Evolutionary conservation across 2,888 invertebrate species (phyloP), one percentile per base, ranked within the genome.

Genomic region (Nineta flava): DNA sequence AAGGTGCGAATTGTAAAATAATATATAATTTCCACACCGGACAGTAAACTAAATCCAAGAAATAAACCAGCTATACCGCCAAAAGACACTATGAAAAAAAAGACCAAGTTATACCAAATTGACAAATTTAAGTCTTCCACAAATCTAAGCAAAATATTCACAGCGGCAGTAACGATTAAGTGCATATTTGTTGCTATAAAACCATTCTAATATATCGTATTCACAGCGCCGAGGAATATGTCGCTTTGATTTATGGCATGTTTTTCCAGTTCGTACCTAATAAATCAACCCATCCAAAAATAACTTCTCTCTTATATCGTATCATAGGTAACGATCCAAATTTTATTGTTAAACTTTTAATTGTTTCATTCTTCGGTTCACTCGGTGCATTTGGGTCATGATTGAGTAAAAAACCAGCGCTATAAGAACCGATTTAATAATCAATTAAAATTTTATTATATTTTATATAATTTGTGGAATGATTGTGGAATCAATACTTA

Each of bases 211-310:
- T 26, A 26, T 6, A 7, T n/a, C n/a, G n/a, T 26, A 7, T 26
- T 26, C 7, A 7, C 2, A 26, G 7, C 2, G 26, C 6, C 3
- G 7, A 7, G 7, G 7, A 26, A 26, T 26, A 26, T 26, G 4
- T 26, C 26, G 26, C 26, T 26, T 3, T 26, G 6, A 6, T 26
- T 7, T 26, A 7, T 26, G 26, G 7, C 4, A 26, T 26, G 7
- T 7, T 26, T n/a, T n/a, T n/a, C 7, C 7, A 5, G 62, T 63
- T 55, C 65, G 65, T 64, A 79, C 82, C 87, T 42, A 87, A 62
- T 47, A 87, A 70, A 67, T 87, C 87, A 1, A 87, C 83, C 85
- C 86, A 86, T 50, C 87, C 87, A 61, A 87, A 87, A 41, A 84
- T 72, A 15, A 87, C 85, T 63, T 87, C 85, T 31, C 86, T 75